Conservation (phyloP, 2,113 vertebrate species). For the Panthera tigris region DNA sequence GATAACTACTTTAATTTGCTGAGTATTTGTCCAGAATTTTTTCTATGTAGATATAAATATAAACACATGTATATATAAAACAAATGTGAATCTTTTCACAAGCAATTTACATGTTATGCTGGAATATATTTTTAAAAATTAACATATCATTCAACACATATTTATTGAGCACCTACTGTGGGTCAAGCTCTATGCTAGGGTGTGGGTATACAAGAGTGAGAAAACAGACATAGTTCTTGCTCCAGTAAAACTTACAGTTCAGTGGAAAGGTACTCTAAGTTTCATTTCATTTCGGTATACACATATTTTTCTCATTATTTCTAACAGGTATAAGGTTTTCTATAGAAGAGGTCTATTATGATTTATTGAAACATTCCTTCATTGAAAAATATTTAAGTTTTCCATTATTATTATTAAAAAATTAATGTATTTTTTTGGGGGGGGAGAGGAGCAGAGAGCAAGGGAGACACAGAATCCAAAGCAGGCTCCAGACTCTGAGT, state of each 20-base stretch:
- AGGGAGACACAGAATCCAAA: too few relatives aligned
- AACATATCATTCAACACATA: neutral
- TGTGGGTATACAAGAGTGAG: neutral
- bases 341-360: neutral
- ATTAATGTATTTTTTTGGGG: too few relatives aligned
- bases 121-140: neutral
- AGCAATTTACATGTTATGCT: neutral
- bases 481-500: too few relatives aligned
- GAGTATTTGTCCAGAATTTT: constrained; percentile 11
- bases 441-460: too few relatives aligned
- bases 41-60: neutral
- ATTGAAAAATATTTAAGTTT: neutral
- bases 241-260: neutral
- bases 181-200: neutral
- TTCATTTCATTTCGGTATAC: neutral
- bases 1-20: neutral
- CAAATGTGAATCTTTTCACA: neutral
- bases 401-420: too few relatives aligned
- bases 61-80: neutral
- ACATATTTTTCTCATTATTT: neutral
- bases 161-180: neutral
- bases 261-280: neutral
- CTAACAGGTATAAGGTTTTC: neutral
- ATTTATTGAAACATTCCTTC: neutral
- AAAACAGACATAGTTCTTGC: neutral